phyloP scores from a whole-genome alignment of 2,888 invertebrate genomes.

The Pandemis heparana region DNA sequence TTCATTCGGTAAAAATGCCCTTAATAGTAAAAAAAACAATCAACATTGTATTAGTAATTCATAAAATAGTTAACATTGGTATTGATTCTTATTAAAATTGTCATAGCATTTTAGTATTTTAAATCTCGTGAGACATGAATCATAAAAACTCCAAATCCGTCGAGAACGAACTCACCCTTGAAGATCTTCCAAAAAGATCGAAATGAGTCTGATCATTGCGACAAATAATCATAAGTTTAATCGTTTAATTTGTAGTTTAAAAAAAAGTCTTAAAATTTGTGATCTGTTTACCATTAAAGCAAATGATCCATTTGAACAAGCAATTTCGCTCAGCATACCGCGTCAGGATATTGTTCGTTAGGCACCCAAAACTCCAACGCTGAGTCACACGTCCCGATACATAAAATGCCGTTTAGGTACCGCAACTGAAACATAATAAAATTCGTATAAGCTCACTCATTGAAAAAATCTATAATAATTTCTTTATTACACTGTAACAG shows the following conservation, averaged over 20 bases:
- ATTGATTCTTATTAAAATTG: conserved; percentile 1
- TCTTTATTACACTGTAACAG: neutral
- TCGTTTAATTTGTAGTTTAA: too few species aligned
- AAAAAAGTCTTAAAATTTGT: neutral
- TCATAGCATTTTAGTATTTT: conserved; percentile 7
- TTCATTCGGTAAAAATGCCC: neutral
- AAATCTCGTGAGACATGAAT: too few species aligned
- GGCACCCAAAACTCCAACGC: conserved; percentile 83
- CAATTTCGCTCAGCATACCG: conserved; percentile 51
- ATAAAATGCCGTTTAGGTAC: conserved; percentile 78
- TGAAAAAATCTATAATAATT: neutral
- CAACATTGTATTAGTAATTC: conserved; percentile 12
- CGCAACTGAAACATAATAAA: conserved; percentile 70
- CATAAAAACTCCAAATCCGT: too few species aligned
- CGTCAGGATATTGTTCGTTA: conserved; percentile 4
- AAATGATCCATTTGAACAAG: neutral
- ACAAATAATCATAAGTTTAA: too few species aligned
- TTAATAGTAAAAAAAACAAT: neutral
- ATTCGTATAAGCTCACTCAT: neutral
- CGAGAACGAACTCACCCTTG: too few species aligned
- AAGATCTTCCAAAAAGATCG: too few species aligned
- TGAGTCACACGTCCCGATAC: conserved; percentile 80
- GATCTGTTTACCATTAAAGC: neutral
- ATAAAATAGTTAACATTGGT: conserved; percentile 13
- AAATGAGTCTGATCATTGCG: too few species aligned